Conservation (phyloP, 2,113 vertebrate species). For the Tragelaphus strepsiceros region DNA sequence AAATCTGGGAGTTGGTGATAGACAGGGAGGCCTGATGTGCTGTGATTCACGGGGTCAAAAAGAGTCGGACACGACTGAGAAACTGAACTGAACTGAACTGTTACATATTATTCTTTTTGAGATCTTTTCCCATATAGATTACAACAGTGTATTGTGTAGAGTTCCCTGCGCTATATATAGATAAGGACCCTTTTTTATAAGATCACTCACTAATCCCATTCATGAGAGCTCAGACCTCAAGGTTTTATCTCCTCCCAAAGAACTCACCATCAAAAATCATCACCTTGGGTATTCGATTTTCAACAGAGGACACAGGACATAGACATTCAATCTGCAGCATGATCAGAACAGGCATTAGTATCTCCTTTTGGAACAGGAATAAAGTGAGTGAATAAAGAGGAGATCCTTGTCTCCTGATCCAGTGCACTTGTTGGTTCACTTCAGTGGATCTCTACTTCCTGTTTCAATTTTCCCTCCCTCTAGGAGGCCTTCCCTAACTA, state of each 20-base stretch:
- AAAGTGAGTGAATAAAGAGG: neutral
- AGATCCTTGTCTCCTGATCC: neutral
- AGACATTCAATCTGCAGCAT: neutral
- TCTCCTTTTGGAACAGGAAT: neutral
- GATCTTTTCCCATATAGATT: neutral
- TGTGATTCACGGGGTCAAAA: too few species aligned
- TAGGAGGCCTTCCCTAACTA: neutral
- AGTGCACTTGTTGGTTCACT: neutral
- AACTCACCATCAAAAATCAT: neutral
- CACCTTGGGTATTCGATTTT: neutral
- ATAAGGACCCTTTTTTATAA: neutral
- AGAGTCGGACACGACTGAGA: too few species aligned
- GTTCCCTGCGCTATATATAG: neutral
- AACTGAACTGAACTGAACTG: too few species aligned
- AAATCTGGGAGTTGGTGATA: too few species aligned
- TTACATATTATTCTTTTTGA: neutral
- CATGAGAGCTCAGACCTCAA: neutral
- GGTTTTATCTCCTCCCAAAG: neutral
- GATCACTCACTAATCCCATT: neutral
- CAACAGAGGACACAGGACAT: neutral
- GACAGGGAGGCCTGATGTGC: too few species aligned
- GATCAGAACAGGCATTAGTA: neutral
- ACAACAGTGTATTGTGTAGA: neutral
- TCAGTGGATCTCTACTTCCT: neutral
- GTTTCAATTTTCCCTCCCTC: neutral